Base-by-base conservation (phyloP, 92 coral and sea anemone species). In the Galaxea fascicularis region DNA sequence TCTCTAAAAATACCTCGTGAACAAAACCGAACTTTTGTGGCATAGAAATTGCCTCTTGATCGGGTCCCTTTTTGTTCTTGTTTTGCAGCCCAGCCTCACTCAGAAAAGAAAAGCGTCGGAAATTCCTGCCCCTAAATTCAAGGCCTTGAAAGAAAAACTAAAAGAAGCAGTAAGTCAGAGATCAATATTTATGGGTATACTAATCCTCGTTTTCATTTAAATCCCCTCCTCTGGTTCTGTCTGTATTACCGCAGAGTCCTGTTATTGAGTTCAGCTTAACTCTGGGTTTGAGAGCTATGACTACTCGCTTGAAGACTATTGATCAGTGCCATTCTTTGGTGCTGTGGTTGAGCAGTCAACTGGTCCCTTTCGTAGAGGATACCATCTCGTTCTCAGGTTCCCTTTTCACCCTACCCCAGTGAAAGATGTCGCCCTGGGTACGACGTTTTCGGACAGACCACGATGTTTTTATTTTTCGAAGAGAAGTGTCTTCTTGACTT, bases 61-160 rank as follows among this genome's bases (percentile, higher is more conserved):
- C 10, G 27, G 65, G 66, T 8, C 29, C 21, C 2, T 0, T 63
- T 24, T 17, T 14, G 29, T 78, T 62, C 27, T 0, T 60, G 24
- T 21, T 57, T 25, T 15, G 8, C 29, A 81, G 86, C 69, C 77
- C 58, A 26, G 56, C 57, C 86, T 81, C 20, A 54, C 86, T 41
- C 94, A 91, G 80, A 91, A 80, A 80, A 88, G 92, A 62, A 91
- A 88, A 66, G 54, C 94, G 17, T 83, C 88, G 12, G 92, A 91
- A 45, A 88, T 91, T 24, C 94, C 94, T 52, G 73, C 92, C 11
- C 15, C 76, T 35, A 91, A 91, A 80, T 89, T 89, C 84, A 81
- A 92, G 86, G 89, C 74, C 52, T 68, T 92, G 80, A 90, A 93
- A 78, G 89, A 86, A 59, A 59, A 60, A n/a, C 91, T 92, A 39